Evolutionary conservation across 2,113 vertebrate species (phyloP).

Genomic region (Megaptera novaeangliae): DNA sequence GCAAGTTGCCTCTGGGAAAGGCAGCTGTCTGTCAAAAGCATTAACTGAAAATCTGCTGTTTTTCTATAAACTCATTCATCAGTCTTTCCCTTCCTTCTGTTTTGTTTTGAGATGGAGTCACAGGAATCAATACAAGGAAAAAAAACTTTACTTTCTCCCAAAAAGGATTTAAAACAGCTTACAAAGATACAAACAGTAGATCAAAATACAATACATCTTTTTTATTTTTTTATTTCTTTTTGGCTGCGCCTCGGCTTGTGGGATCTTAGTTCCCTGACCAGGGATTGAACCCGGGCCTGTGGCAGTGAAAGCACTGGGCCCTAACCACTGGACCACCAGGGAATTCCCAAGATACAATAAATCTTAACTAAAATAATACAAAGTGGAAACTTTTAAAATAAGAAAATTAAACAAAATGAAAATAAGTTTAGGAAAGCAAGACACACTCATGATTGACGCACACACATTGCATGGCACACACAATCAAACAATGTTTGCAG

Average conservation of each 20-base stretch:
- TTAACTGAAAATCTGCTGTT: not conserved
- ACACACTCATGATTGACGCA: not conserved
- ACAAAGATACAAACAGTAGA: not conserved
- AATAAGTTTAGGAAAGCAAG: not conserved
- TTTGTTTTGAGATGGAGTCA: not conserved
- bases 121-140: not conserved
- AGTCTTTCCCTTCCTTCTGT: not conserved
- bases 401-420: not conserved
- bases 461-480: fast-evolving
- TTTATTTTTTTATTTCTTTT: too few relatives aligned
- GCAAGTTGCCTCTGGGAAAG: not conserved
- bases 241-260: too few relatives aligned
- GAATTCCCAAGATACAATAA: not conserved
- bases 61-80: not conserved
- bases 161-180: not conserved
- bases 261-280: not conserved
- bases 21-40: not conserved
- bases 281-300: not conserved
- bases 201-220: not conserved
- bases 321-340: not conserved
- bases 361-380: not conserved
- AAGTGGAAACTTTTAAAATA: not conserved
- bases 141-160: not conserved
- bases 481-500: not conserved
- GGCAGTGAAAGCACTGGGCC: not conserved